phyloP scores from a whole-genome alignment of 2,888 invertebrate genomes.

The Megaustenia siamemsis region DNA sequence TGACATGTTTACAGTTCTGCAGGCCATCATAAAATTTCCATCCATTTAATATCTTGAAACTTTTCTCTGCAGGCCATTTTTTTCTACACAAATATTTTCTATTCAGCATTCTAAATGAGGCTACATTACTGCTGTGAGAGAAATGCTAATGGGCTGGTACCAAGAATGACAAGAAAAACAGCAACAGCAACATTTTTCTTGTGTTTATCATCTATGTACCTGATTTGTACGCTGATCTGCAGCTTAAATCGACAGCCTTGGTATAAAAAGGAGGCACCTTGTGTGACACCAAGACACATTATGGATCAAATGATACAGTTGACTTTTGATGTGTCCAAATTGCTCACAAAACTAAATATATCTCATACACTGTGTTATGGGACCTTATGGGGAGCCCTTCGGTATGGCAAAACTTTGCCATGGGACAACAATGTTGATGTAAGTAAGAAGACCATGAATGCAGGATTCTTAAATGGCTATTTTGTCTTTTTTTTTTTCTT shows the following conservation, averaged over 20 bases:
- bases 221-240: constrained; percentile 24
- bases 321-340: constrained; percentile 78
- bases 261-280: constrained; percentile 52
- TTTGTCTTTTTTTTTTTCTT: too few species aligned
- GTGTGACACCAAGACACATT: constrained; percentile 21
- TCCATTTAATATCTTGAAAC: background rate
- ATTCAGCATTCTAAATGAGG: background rate
- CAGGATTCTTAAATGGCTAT: too few species aligned
- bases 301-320: constrained; percentile 75
- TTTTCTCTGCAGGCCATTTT: background rate
- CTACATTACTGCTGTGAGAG: background rate
- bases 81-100: background rate
- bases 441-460: constrained; percentile 72
- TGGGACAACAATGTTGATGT: constrained; percentile 83
- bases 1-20: too few species aligned
- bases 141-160: background rate
- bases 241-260: constrained; percentile 36
- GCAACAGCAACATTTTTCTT: background rate
- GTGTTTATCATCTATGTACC: constrained; percentile 1
- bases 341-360: constrained; percentile 81
- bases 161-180: background rate
- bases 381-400: constrained; percentile 83
- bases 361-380: constrained; percentile 84
- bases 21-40: too few species aligned
- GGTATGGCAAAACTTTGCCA: constrained; percentile 82